Evolutionary conservation across 2,888 invertebrate genomes (phyloP).

Genomic region (Diarsia dahlii): DNA sequence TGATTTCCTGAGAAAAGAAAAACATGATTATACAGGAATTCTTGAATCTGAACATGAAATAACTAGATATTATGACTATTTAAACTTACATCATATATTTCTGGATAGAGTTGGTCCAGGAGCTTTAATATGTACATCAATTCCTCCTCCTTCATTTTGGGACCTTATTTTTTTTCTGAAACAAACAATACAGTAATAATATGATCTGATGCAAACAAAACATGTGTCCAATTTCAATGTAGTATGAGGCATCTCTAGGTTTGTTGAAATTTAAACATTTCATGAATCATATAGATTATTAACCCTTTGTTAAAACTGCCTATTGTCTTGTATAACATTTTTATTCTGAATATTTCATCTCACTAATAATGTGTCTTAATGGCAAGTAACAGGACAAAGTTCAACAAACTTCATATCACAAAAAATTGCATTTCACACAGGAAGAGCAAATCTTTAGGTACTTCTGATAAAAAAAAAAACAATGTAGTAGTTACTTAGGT

Average conservation of each 20-base stretch:
- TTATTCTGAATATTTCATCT: background rate
- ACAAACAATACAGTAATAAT: constrained; percentile 1
- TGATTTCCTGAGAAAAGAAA: constrained; percentile 79
- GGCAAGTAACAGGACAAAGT: background rate
- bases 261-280: background rate
- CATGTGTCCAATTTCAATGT: background rate
- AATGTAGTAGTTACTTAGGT: constrained; percentile 6
- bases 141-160: constrained; percentile 86
- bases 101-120: constrained; percentile 80
- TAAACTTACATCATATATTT: constrained; percentile 81
- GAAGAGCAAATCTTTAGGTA: constrained; percentile 27
- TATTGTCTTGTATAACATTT: background rate
- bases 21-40: background rate
- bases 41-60: background rate
- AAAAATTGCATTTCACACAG: constrained; percentile 16
- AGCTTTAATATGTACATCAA: constrained; percentile 84
- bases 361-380: background rate
- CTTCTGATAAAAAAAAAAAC: constrained; percentile 26
- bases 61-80: too few species aligned
- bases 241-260: too few species aligned
- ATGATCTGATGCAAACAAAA: background rate
- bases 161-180: constrained; percentile 51
- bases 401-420: constrained; percentile 15
- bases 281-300: background rate
- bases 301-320: background rate